phyloP scores from a whole-genome alignment of 2,888 invertebrate species.

The Listrodromus nycthemerus region DNA sequence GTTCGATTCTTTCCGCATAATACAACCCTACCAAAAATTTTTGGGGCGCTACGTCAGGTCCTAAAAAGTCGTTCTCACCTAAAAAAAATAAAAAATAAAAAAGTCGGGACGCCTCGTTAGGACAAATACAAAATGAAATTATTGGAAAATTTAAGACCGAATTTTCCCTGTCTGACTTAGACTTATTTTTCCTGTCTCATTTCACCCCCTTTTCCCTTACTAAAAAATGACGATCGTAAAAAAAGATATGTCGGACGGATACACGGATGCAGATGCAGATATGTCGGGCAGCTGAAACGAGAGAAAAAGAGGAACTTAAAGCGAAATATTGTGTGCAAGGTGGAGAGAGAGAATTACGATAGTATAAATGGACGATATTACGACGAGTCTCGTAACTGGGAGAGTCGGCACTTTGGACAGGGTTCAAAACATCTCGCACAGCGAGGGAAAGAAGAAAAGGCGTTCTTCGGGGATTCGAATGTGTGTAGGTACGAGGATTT shows the following conservation, averaged over 20 bases:
- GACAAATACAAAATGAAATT: too few species aligned
- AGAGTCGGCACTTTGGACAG: constrained; percentile 66
- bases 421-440: constrained; percentile 68
- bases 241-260: too few species aligned
- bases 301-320: constrained; percentile 13
- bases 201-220: too few species aligned
- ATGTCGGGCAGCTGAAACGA: background rate
- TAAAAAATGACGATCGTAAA: too few species aligned
- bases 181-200: too few species aligned
- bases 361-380: constrained; percentile 70
- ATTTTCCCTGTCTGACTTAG: too few species aligned
- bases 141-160: too few species aligned
- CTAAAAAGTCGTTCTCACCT: too few species aligned
- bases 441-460: constrained; percentile 25
- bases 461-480: constrained; percentile 32
- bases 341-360: constrained; percentile 69
- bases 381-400: constrained; percentile 33
- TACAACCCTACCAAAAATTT: background rate
- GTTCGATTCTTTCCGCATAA: constrained; percentile 14
- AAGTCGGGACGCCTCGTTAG: too few species aligned
- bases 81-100: background rate
- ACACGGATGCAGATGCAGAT: too few species aligned
- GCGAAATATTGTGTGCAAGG: constrained; percentile 32
- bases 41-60: background rate
- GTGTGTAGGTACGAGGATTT: constrained; percentile 21